A percentile compares a stretch with the other conserved stretches of the same genome.
Evolutionary conservation across 2,797 vertebrate genomes (phyloP).

Genomic region (Sebastes trivittatus): DNA sequence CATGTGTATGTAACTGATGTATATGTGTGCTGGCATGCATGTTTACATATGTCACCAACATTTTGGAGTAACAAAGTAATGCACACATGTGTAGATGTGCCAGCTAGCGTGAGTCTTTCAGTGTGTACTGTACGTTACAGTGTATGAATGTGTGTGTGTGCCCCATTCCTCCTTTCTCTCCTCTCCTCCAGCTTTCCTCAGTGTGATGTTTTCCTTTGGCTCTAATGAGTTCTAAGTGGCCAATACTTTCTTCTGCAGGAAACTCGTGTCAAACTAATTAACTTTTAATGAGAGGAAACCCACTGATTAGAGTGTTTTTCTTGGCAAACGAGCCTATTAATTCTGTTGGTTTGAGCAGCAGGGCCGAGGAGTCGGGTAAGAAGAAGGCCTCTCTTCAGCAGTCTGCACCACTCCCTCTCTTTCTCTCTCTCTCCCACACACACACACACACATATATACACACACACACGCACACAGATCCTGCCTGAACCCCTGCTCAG

Average conservation of each 20-base stretch:
- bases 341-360: slow-evolving; percentile 83
- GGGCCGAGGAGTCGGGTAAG: slow-evolving; percentile 68
- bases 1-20: slow-evolving; percentile 21
- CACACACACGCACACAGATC: slow-evolving; percentile 15
- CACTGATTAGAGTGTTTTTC: slow-evolving; percentile 91
- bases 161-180: slow-evolving; percentile 52
- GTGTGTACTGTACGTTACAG: slow-evolving; percentile 21
- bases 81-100: slow-evolving; percentile 32
- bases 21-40: slow-evolving; percentile 52
- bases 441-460: slow-evolving; percentile 5
- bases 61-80: slow-evolving; percentile 51
- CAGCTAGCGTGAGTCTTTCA: slow-evolving; percentile 40
- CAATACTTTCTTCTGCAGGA: slow-evolving; percentile 87
- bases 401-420: slow-evolving; percentile 48
- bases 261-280: slow-evolving; percentile 89
- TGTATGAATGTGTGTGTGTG: slow-evolving; percentile 9
- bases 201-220: slow-evolving; percentile 84
- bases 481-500: slow-evolving; percentile 57
- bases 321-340: slow-evolving; percentile 88
- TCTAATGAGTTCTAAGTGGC: slow-evolving; percentile 88
- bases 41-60: slow-evolving; percentile 56
- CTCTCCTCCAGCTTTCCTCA: slow-evolving; percentile 69
- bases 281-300: slow-evolving; percentile 91
- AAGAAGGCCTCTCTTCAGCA: slow-evolving; percentile 70
- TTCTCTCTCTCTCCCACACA: neutral